Conservation (phyloP, 2,113 vertebrate species). For the Pollachius pollachius region DNA sequence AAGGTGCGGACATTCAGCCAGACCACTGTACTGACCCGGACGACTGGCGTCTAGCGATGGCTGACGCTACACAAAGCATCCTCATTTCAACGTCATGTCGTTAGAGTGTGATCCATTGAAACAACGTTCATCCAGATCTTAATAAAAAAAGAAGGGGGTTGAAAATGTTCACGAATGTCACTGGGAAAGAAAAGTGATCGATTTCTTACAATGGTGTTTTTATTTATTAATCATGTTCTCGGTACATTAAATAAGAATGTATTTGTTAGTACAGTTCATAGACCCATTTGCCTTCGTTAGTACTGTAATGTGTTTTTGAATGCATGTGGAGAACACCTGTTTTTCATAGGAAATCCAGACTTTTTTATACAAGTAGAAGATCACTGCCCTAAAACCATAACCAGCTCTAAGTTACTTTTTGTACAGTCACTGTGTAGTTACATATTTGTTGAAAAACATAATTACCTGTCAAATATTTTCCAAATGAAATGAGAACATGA, state of each 20-base stretch:
- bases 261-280: conserved; percentile 86
- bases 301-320: conserved; percentile 82
- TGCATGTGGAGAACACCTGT: conserved; percentile 76
- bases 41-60: conserved; percentile 53
- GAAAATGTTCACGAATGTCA: conserved; percentile 24
- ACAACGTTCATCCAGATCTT: conserved; percentile 23
- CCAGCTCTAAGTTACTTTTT: conserved; percentile 47
- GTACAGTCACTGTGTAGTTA: conserved; percentile 67
- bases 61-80: conserved; percentile 27
- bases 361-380: conserved; percentile 70
- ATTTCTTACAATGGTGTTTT: conserved; percentile 40
- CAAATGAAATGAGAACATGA: conserved; percentile 55
- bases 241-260: conserved; percentile 73
- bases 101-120: conserved; percentile 22
- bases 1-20: conserved; percentile 2
- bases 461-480: conserved; percentile 55
- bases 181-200: conserved; percentile 38
- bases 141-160: conserved; percentile 26
- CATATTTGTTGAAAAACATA: conserved; percentile 56
- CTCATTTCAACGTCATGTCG: conserved; percentile 32
- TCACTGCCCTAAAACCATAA: conserved; percentile 51
- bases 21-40: neutral
- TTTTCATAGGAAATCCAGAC: conserved; percentile 81
- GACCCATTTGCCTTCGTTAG: conserved; percentile 77
- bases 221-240: conserved; percentile 70